Evolutionary conservation across 2,797 vertebrate species (phyloP).

Genomic region (Enoplosus armatus): DNA sequence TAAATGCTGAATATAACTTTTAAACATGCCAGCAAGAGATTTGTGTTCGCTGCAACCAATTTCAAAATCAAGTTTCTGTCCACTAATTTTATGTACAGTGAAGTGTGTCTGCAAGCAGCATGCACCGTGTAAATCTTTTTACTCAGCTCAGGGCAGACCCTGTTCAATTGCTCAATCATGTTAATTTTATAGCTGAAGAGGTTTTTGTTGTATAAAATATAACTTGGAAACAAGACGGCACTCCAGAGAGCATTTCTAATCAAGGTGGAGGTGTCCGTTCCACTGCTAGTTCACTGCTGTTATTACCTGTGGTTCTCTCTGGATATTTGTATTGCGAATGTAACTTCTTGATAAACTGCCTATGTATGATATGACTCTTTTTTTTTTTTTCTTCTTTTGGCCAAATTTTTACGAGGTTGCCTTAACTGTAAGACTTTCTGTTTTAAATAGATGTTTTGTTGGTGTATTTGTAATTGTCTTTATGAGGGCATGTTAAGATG

Average conservation of each 20-base stretch:
- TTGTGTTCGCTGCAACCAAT: slow-evolving; percentile 15
- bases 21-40: slow-evolving; percentile 59
- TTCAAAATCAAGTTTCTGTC: slow-evolving; percentile 19
- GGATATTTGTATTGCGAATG: slow-evolving; percentile 33
- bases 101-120: neutral
- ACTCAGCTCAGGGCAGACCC: slow-evolving; percentile 32
- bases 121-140: neutral
- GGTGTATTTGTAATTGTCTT: slow-evolving; percentile 19
- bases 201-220: slow-evolving; percentile 26
- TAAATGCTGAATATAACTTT: slow-evolving; percentile 26
- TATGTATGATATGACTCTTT: neutral
- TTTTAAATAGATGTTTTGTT: slow-evolving; percentile 41
- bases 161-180: neutral
- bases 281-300: slow-evolving; percentile 4
- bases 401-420: slow-evolving; percentile 52
- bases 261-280: neutral
- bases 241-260: slow-evolving; percentile 32
- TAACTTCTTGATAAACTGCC: slow-evolving; percentile 39
- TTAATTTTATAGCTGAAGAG: slow-evolving; percentile 19
- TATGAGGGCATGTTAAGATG: slow-evolving; percentile 7
- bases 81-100: neutral
- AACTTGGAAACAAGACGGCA: slow-evolving; percentile 8
- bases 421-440: slow-evolving; percentile 60
- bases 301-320: slow-evolving; percentile 27
- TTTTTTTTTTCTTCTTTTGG: neutral